Base-by-base conservation (phyloP, 1,140 invertebrate species). In the Drosophila pseudoananassae region DNA sequence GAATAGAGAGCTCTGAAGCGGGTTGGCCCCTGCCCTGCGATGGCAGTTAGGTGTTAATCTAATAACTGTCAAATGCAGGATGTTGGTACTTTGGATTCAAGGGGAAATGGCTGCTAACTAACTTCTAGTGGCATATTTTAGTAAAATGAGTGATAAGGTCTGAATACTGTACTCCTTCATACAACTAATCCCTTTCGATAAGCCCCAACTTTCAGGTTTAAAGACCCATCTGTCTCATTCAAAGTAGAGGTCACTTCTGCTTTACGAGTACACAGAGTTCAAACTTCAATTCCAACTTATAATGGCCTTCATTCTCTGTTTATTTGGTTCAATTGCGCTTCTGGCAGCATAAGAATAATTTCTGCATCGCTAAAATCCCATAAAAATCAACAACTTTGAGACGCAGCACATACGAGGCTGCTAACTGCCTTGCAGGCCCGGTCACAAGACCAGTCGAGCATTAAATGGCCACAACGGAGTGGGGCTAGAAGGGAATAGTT, bases 31-130 rank as follows among this genome's bases (percentile, higher is more conserved):
- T 10, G 15, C 4, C 50, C 53, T 36, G 33, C 9, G 43, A 14
- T 53, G 52, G 25, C 43, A 58, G 72, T 76, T 88, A 82, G 83
- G 83, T 87, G 82, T 87, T 87, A 87, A 87, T 87, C 82, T 87
- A 87, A 87, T 87, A 87, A 87, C 82, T 87, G 83, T 87, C 82
- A 87, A 78, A 76, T 87, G 75, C 82, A 87, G 83, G 60, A 76
- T 69, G 82, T 57, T 65, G 69, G 55, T 76, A 73, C 76, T 82
- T 72, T 54, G 57, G 51, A 61, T 73, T 49, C 47, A 3, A 49
- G 17, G 56, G 40, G 29, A 72, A 53, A 75, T 74, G 56, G 66
- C 66, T 70, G 66, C 66, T 69, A 70, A 69, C 66, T 70, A 66
- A 31, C 51, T 31, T 47, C 31, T 15, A 69, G 53, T 69, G 66